phyloP scores from a whole-genome alignment of 2,888 invertebrate genomes.

The Atethmia centrago region DNA sequence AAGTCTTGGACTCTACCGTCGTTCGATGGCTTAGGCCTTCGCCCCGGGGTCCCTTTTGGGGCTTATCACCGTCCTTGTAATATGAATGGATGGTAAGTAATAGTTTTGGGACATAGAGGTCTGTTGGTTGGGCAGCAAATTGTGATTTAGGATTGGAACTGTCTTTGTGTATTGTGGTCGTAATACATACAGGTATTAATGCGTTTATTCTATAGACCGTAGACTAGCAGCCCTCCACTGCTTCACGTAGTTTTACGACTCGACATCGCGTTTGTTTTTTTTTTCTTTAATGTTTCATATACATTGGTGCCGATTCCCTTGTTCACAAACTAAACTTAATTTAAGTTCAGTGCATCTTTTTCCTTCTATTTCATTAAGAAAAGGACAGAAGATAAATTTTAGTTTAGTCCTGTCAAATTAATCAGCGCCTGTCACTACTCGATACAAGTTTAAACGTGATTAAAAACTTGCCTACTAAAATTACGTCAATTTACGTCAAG shows the following conservation, averaged over 20 bases:
- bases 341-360: too few relatives aligned
- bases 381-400: too few relatives aligned
- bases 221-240: neutral
- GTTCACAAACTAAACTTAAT: too few relatives aligned
- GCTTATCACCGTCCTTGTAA: constrained; percentile 62
- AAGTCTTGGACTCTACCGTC: constrained; percentile 52
- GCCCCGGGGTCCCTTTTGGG: constrained; percentile 54
- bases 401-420: too few relatives aligned
- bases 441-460: too few relatives aligned
- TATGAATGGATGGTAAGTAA: constrained; percentile 68
- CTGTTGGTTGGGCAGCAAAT: neutral
- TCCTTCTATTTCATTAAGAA: too few relatives aligned
- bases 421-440: too few relatives aligned
- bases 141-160: neutral
- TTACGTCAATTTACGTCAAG: too few relatives aligned
- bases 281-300: neutral
- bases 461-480: too few relatives aligned
- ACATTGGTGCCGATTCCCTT: too few relatives aligned
- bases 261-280: neutral
- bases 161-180: neutral
- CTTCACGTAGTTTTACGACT: neutral
- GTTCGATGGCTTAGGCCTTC: constrained; percentile 60
- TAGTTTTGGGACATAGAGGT: constrained; percentile 56
- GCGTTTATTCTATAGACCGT: neutral
- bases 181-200: neutral